These are phyloP conservation scores for Pocillopora verrucosa DNA, from an alignment of 64 coral and sea anemone genomes.

Conservation along the genomic window DNA sequence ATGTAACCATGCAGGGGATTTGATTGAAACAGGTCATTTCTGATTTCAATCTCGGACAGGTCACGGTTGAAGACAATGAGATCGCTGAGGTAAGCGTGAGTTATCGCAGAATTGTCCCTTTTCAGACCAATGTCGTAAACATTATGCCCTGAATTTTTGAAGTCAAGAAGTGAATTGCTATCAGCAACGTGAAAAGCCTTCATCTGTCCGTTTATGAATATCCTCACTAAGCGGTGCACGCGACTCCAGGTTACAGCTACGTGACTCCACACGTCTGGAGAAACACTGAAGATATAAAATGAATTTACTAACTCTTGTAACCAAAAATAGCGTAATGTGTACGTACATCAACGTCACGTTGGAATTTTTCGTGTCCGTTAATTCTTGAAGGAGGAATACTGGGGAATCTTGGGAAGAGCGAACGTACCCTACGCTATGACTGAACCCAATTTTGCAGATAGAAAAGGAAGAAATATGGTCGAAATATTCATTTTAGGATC, in stretches of 20 bases:
- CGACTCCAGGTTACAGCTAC: slow-evolving; percentile 12
- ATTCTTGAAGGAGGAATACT: too few species aligned
- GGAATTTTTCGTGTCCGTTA: too few species aligned
- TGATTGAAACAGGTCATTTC: neutral
- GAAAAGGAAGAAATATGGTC: too few species aligned
- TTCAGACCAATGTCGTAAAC: slow-evolving; percentile 24
- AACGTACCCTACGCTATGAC: too few species aligned
- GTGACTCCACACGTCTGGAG: neutral
- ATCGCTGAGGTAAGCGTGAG: slow-evolving; percentile 14
- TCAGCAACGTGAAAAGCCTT: neutral
- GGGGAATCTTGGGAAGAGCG: too few species aligned
- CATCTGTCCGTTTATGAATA: neutral
- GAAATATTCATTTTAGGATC: too few species aligned
- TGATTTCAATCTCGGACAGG: neutral
- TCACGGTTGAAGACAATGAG: neutral
- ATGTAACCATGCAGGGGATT: neutral
- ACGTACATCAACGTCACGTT: too few species aligned
- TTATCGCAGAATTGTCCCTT: neutral
- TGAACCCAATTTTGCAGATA: too few species aligned
- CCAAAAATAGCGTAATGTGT: too few species aligned
- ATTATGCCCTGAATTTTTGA: slow-evolving; percentile 19
- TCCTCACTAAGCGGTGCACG: too few species aligned
- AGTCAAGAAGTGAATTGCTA: neutral
- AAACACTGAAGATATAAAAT: neutral
- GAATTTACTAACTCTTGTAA: too few species aligned